These are phyloP conservation scores for Ciconia maguari DNA, from an alignment of 2,113 vertebrate species.

Conservation along the genomic window DNA sequence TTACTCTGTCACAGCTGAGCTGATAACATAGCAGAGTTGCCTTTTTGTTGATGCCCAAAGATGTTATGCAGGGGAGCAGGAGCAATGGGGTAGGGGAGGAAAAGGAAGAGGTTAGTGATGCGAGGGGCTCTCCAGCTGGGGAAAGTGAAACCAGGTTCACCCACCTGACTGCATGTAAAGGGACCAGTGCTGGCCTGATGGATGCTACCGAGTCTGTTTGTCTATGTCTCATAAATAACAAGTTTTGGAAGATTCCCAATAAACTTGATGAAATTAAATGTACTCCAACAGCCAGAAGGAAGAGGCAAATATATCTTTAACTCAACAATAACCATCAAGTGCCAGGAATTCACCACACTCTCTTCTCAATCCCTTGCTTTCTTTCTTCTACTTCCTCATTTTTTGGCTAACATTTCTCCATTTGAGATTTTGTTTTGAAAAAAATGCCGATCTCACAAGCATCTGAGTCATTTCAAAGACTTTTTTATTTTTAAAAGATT, in stretches of 20 bases:
- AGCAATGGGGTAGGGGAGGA: background rate
- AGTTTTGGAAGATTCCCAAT: background rate
- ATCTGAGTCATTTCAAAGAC: background rate
- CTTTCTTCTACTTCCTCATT: background rate
- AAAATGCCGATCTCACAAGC: background rate
- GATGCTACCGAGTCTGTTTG: background rate
- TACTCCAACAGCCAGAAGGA: background rate
- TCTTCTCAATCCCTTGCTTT: background rate
- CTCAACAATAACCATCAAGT: background rate
- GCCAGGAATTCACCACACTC: background rate
- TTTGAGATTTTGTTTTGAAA: background rate
- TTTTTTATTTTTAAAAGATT: background rate
- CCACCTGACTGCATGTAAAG: background rate
- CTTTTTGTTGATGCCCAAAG: background rate
- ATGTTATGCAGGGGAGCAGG: background rate
- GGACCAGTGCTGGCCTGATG: background rate
- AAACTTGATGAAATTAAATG: background rate
- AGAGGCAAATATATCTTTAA: background rate
- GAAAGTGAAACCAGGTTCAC: background rate
- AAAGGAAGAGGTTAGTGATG: background rate
- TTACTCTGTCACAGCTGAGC: conserved; percentile 10
- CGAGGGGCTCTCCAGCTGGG: background rate
- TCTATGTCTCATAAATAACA: background rate
- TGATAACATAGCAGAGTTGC: background rate
- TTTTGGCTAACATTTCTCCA: background rate